Evolutionary conservation across 2,888 invertebrate species (phyloP), one percentile per base, ranked within the genome.

Genomic region (Netelia melanura): DNA sequence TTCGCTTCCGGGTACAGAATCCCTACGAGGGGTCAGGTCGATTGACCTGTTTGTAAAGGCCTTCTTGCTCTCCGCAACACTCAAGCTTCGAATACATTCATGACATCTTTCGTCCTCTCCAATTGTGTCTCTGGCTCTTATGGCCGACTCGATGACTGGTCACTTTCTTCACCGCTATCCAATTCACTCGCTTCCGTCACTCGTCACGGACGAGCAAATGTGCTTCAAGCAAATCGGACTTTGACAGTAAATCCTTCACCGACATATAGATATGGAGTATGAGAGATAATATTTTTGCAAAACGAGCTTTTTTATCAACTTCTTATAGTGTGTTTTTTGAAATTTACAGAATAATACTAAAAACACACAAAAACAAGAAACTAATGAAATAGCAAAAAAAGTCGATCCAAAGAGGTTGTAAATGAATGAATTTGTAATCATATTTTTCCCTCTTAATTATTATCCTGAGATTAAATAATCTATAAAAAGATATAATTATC

Each of bases 1-100:
- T 14, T 43, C 67, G 11, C 44, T 48, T 56, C 65, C 38, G 38
- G 65, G 54, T 67, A 54, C 14, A 17, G 56, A 25, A 61, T 11
- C 23, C 9, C 48, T 23, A 44, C 21, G 48, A 30, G 44, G 48
- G 44, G 25, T 70, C 61, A 62, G 68, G 48, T 61, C 78, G 44
- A 78, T 78, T 61, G 78, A 78, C 68, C 68, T 62, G 68, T 70
- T 78, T 70, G 61, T 38, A 56, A 11, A 48, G 61, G 43, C 43
- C 43, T 58, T 44, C 61, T 72, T 61, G 44, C 58, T 21, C 44
- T 10, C 21, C 43, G 44, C n/a, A 21, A 67, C 43, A 17, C 17
- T 21, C 43, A 23, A 30, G 30, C 30, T 30, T 61, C 68, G 74
- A 70, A 61, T 62, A 70, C 61, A 68, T 48, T 68, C 14, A 30